Evolutionary conservation across 2,888 invertebrate genomes (phyloP).

Genomic region (Bimastos eiseni): DNA sequence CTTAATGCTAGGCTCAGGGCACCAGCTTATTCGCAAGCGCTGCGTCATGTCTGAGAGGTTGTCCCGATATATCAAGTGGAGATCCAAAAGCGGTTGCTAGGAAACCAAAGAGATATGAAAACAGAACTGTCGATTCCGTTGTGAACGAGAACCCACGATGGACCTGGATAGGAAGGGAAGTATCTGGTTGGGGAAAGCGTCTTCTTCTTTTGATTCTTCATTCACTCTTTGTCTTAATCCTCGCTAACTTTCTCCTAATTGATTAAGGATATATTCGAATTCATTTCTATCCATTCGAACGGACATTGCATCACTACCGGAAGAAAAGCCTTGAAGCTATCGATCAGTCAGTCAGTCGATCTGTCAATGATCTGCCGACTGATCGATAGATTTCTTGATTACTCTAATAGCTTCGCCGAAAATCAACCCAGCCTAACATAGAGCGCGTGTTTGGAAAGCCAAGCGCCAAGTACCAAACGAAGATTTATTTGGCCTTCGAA

Average conservation of each 20-base stretch:
- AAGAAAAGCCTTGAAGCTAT: not conserved
- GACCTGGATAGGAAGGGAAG: too few relatives aligned
- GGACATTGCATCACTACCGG: not conserved
- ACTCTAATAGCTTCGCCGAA: not conserved
- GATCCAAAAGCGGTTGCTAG: too few relatives aligned
- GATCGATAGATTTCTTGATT: conserved; percentile 13
- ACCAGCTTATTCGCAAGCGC: too few relatives aligned
- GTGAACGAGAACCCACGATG: too few relatives aligned
- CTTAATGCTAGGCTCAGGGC: too few relatives aligned
- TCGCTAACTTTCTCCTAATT: not conserved
- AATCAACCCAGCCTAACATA: not conserved
- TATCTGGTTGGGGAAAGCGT: too few relatives aligned
- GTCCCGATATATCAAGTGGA: too few relatives aligned
- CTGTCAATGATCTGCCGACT: not conserved
- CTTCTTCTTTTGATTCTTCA: too few relatives aligned
- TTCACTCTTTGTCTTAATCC: not conserved
- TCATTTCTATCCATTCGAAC: not conserved
- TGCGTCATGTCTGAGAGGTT: too few relatives aligned
- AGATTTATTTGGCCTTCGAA: not conserved
- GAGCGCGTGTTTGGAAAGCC: not conserved
- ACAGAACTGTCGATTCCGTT: too few relatives aligned
- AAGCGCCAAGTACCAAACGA: not conserved
- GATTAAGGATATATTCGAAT: not conserved
- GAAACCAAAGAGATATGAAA: too few relatives aligned
- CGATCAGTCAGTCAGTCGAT: not conserved